phyloP scores from a whole-genome alignment of 1,140 invertebrate species.

The Camponotus floridanus region DNA sequence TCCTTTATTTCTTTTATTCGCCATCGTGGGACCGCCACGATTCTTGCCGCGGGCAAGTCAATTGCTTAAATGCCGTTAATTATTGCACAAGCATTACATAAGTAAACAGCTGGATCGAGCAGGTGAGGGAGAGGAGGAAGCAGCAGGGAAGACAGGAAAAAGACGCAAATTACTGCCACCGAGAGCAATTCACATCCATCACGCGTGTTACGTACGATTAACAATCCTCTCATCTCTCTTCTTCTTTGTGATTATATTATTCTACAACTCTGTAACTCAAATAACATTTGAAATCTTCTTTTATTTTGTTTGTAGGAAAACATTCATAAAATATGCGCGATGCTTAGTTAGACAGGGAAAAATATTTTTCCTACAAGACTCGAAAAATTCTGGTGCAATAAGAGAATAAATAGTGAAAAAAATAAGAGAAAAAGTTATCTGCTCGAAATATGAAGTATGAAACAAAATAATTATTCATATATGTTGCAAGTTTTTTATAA shows the following conservation, averaged over 20 bases:
- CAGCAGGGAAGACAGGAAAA: conserved; percentile 42
- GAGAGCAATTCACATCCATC: conserved; percentile 74
- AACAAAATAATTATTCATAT: conserved; percentile 3
- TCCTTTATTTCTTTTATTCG: conserved; percentile 29
- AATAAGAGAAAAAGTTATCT: not conserved
- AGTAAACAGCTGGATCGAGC: conserved; percentile 65
- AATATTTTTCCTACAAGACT: not conserved
- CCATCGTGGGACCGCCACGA: conserved; percentile 20
- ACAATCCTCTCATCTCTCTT: conserved; percentile 52
- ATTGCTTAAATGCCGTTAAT: conserved; percentile 70
- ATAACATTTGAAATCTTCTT: conserved; percentile 22
- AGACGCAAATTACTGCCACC: conserved; percentile 73
- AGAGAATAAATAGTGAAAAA: no score
- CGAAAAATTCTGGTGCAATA: not conserved
- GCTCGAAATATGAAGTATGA: not conserved
- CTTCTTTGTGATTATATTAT: not conserved
- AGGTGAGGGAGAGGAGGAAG: conserved; percentile 12
- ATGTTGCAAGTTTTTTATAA: no score
- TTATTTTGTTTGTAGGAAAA: conserved; percentile 40
- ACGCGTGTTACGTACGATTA: conserved; percentile 74
- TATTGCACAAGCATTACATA: conserved; percentile 70
- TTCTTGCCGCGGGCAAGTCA: conserved; percentile 61
- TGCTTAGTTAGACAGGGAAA: not conserved
- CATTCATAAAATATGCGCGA: not conserved
- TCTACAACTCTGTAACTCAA: conserved; percentile 42